Conservation (phyloP, 1,140 invertebrate genomes). For the Lethocerus indicus region DNA sequence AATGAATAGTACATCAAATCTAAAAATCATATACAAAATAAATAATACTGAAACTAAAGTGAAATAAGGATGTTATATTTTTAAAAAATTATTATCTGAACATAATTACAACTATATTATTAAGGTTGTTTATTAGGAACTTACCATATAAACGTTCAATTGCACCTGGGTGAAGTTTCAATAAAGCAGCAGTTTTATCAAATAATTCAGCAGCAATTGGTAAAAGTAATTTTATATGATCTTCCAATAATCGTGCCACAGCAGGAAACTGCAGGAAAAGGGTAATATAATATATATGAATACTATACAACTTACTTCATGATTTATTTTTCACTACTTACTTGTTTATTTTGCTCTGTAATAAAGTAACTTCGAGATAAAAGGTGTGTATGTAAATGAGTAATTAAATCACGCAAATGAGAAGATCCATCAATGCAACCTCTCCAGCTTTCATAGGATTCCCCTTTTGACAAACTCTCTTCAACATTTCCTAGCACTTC, state of each 20-base stretch:
- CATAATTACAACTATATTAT: not conserved
- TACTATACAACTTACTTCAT: not conserved
- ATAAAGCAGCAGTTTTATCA: constrained; percentile 21
- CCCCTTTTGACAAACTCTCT: constrained; percentile 1
- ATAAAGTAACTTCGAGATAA: constrained; percentile 27
- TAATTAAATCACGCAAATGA: constrained; percentile 20
- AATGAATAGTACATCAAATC: constrained; percentile 32
- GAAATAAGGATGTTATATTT: too few species aligned
- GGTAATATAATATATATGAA: not conserved
- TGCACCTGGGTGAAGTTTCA: constrained; percentile 21
- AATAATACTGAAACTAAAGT: too few species aligned
- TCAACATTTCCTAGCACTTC: constrained; percentile 11
- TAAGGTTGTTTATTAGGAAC: not conserved
- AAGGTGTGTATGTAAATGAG: constrained; percentile 41
- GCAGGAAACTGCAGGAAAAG: not conserved
- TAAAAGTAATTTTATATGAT: constrained; percentile 31
- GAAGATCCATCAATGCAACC: not conserved
- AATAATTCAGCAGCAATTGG: constrained; percentile 30
- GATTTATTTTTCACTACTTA: not conserved
- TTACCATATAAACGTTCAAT: constrained; percentile 27
- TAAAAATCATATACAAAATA: constrained; percentile 16
- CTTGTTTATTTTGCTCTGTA: constrained; percentile 1
- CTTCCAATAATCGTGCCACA: constrained; percentile 25
- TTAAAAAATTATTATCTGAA: not conserved
- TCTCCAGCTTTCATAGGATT: constrained; percentile 5